Conservation (phyloP, 92 coral and sea anemone species). For the Blastomussa wellsi region DNA sequence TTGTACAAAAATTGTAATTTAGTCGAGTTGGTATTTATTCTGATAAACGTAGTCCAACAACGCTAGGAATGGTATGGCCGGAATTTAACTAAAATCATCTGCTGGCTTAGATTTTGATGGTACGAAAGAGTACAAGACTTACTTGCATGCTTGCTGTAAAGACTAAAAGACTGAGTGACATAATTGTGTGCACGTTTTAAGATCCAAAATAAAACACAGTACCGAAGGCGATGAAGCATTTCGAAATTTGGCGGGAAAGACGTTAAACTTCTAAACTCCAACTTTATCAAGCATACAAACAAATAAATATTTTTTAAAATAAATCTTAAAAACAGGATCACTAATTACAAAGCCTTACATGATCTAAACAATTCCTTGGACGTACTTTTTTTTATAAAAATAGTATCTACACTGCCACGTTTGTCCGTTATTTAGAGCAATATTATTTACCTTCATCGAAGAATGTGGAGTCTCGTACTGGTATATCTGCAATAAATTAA, state of each 20-base stretch:
- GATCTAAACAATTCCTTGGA: not conserved
- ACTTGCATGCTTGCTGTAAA: not conserved
- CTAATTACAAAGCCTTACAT: not conserved
- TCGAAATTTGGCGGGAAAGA: not conserved
- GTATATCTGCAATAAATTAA: not conserved
- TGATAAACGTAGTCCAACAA: not conserved
- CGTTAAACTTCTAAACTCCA: not conserved
- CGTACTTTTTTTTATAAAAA: not conserved
- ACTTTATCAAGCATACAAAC: not conserved
- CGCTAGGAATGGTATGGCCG: not conserved
- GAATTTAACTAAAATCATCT: not conserved
- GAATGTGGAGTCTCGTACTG: not conserved
- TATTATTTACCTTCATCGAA: not conserved
- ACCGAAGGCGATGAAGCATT: not conserved
- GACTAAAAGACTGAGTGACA: too few species aligned
- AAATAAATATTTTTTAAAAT: not conserved
- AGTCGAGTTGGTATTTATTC: not conserved
- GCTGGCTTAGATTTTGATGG: not conserved
- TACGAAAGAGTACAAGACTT: not conserved
- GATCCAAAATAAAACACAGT: not conserved
- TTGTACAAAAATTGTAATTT: not conserved
- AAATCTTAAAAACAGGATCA: not conserved
- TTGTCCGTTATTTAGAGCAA: not conserved
- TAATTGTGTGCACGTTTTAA: too few species aligned
- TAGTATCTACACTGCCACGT: not conserved